These are phyloP conservation scores for Halichoerus grypus DNA, from an alignment of 2,113 vertebrate species.

Conservation along the genomic window DNA sequence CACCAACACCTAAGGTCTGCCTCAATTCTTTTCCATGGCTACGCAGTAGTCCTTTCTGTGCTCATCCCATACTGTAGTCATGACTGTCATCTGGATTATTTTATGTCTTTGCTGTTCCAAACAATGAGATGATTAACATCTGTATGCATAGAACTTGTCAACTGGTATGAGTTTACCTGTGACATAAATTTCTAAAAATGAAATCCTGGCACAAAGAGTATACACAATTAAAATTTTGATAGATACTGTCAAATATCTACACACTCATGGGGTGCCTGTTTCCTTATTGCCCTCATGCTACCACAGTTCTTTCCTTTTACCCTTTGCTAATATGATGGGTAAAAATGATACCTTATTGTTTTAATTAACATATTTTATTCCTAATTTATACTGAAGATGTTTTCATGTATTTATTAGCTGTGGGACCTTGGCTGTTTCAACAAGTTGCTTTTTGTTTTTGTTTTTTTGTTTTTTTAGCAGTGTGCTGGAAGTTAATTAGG, in stretches of 20 bases:
- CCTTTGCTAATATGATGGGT: background rate
- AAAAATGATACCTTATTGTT: background rate
- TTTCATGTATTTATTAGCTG: background rate
- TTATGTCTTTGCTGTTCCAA: background rate
- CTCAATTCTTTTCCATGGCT: background rate
- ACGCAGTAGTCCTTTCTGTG: background rate
- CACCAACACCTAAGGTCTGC: background rate
- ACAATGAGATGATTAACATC: background rate
- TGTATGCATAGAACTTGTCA: background rate
- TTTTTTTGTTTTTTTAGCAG: background rate
- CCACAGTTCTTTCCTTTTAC: background rate
- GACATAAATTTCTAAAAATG: background rate
- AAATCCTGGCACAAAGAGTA: background rate
- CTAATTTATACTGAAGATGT: background rate
- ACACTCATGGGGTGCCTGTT: background rate
- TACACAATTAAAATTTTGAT: background rate
- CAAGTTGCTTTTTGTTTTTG: background rate
- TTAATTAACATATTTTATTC: background rate
- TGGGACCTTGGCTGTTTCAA: background rate
- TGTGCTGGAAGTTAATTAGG: background rate
- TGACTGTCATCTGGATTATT: background rate
- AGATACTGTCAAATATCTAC: background rate
- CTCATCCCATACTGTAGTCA: background rate
- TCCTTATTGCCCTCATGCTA: background rate
- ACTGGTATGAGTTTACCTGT: background rate